phyloP scores from a whole-genome alignment of 2,113 vertebrate species.

The Xenotilapia leptura region DNA sequence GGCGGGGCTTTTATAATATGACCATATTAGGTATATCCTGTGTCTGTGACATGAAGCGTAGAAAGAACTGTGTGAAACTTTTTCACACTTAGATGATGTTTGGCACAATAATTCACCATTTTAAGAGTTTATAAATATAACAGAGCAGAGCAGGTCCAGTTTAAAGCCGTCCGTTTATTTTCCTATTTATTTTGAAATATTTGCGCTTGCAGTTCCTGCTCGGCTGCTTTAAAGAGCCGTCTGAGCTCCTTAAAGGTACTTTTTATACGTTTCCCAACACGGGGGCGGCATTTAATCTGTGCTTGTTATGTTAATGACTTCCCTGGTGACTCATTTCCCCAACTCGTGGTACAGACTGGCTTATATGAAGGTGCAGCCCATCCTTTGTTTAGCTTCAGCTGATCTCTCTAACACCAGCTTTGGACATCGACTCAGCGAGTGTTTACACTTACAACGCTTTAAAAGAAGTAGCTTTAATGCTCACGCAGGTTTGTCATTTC shows the following conservation, averaged over 20 bases:
- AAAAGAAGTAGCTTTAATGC: neutral
- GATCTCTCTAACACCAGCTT: neutral
- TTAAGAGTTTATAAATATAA: accelerated
- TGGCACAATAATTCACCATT: neutral
- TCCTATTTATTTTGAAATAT: neutral
- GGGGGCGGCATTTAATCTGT: neutral
- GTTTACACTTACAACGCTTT: neutral
- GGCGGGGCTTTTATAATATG: neutral
- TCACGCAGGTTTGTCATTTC: neutral
- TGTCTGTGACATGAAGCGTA: neutral
- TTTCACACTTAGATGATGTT: neutral
- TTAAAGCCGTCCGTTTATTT: neutral
- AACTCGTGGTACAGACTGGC: neutral
- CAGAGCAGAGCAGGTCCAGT: neutral
- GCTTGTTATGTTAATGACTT: neutral
- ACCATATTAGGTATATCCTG: neutral
- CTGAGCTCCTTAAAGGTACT: neutral
- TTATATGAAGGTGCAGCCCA: neutral
- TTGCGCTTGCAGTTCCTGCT: neutral
- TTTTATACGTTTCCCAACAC: neutral
- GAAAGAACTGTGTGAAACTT: neutral
- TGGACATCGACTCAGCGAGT: neutral
- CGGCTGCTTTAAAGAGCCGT: neutral
- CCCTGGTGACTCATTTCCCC: neutral
- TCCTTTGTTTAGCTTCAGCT: neutral